Base-by-base conservation (phyloP, 2,888 invertebrate genomes). In the Carpatolechia fugitivella region DNA sequence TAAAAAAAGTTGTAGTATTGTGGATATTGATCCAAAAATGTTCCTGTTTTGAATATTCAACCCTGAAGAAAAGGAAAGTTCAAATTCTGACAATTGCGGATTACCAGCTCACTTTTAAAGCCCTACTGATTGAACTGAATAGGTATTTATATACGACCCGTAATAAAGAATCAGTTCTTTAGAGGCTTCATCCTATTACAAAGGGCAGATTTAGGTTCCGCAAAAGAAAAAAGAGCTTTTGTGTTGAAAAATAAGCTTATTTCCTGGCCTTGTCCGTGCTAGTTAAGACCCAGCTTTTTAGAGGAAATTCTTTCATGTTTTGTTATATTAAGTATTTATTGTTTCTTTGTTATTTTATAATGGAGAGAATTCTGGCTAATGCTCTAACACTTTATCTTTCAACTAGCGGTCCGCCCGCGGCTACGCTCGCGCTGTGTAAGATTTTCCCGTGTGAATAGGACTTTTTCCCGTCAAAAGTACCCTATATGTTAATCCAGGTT, bases 141-240 rank as follows among this genome's bases (percentile, higher is more conserved):
- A 53, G 41, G 41, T 41, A 48, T 52, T 56, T 44, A 54, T 29
- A 54, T 5, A 11, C 35, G 35, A n/a, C 30, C 18, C 48, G 11
- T 33, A 48, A 33, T 30, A 54, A 44, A 38, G 38, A 20, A 44
- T n/a, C 46, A 31, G 52, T 56, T 55, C 50, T 53, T 56, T 50
- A 6, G 33, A 52, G 31, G 24, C 56, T 56, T 53, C 29, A 56
- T 53, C 35, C 40, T 35, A 54, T 48, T 41, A 52, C 53, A 50
- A 56, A 48, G n/a, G 24, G 41, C 49, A 55, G 54, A 47, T 47
- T 52, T 55, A 44, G 16, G 35, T 38, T 29, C 6, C 24, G 24
- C 46, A 31, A 53, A n/a, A 1, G 38, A 38, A 38, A 38, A 38
- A 14, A 10, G 16, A 38, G 16, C 33, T 35, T 41, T 46, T 38